A percentile compares a stretch with the other conserved stretches of the same genome.
Evolutionary conservation across 2,113 vertebrate genomes (phyloP).

Genomic region (Sakesphorus luctuosus): DNA sequence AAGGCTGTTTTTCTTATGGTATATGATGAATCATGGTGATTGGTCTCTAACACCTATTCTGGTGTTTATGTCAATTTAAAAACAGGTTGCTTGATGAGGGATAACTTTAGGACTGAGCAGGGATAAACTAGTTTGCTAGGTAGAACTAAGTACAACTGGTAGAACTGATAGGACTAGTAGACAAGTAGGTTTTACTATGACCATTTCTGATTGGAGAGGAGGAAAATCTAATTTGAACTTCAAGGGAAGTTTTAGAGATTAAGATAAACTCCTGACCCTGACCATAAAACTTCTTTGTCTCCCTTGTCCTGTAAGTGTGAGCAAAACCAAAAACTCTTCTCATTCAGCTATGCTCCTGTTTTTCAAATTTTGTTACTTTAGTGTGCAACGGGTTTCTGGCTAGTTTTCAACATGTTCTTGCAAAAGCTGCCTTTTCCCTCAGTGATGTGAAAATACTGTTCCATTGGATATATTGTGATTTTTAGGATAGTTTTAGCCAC

Average conservation of each 20-base stretch:
- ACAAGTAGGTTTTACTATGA: background rate
- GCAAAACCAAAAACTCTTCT: background rate
- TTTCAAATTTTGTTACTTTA: background rate
- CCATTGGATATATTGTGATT: background rate
- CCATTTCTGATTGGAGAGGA: background rate
- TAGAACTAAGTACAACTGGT: background rate
- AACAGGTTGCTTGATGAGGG: background rate
- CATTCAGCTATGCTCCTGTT: background rate
- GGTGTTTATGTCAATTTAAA: background rate
- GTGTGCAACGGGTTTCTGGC: background rate
- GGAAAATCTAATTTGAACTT: background rate
- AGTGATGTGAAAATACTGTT: background rate
- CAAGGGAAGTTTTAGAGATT: background rate
- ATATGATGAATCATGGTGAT: background rate
- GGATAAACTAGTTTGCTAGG: background rate
- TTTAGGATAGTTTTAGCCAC: background rate
- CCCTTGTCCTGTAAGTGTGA: background rate
- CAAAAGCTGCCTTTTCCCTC: background rate
- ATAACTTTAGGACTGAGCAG: background rate
- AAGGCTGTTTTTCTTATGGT: background rate
- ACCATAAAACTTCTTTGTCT: background rate
- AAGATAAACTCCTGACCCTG: background rate
- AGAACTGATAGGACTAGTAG: background rate
- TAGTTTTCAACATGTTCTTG: slow-evolving; percentile 21
- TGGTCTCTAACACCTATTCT: background rate